These are phyloP conservation scores for Aplidium turbinatum DNA, from an alignment of 23 tunicate genomes.

Conservation along the genomic window DNA sequence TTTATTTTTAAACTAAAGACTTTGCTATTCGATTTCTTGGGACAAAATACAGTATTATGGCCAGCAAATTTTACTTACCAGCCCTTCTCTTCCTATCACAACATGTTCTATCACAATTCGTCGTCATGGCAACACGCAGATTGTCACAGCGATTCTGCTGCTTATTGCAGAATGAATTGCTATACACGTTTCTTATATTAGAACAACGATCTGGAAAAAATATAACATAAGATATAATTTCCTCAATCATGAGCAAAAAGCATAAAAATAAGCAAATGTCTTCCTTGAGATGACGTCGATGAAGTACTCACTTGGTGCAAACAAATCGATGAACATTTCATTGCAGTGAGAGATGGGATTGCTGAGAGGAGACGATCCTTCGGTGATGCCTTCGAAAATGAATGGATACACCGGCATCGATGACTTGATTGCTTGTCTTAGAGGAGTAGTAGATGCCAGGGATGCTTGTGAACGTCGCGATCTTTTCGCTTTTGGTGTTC, in stretches of 20 bases:
- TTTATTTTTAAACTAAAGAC: too few relatives aligned
- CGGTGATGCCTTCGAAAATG: constrained; percentile 31
- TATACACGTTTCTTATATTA: constrained; percentile 8
- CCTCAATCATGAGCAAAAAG: too few relatives aligned
- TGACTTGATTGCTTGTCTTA: too few relatives aligned
- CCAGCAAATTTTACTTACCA: too few relatives aligned
- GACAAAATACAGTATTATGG: too few relatives aligned
- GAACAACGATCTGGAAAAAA: constrained; percentile 45
- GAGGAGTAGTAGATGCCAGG: too few relatives aligned
- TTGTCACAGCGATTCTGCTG: constrained; percentile 46
- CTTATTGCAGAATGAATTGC: constrained; percentile 17
- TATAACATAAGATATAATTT: too few relatives aligned
- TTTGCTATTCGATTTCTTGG: too few relatives aligned
- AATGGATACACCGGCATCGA: constrained; percentile 55
- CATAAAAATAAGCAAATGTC: too few relatives aligned
- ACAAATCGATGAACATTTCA: constrained; percentile 12
- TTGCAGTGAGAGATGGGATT: constrained; percentile 33
- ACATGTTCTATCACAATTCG: constrained; percentile 56
- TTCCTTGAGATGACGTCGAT: too few relatives aligned
- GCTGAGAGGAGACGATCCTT: constrained; percentile 19
- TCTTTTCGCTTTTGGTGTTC: too few relatives aligned
- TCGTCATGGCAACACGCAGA: constrained; percentile 31
- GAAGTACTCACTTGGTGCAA: constrained; percentile 31
- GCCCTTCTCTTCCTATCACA: constrained; percentile 19
- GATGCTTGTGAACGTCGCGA: too few relatives aligned